Evolutionary conservation across 1,140 invertebrate species (phyloP), one percentile per base, ranked within the genome.

Genomic region (Aphelinus atriplicis): DNA sequence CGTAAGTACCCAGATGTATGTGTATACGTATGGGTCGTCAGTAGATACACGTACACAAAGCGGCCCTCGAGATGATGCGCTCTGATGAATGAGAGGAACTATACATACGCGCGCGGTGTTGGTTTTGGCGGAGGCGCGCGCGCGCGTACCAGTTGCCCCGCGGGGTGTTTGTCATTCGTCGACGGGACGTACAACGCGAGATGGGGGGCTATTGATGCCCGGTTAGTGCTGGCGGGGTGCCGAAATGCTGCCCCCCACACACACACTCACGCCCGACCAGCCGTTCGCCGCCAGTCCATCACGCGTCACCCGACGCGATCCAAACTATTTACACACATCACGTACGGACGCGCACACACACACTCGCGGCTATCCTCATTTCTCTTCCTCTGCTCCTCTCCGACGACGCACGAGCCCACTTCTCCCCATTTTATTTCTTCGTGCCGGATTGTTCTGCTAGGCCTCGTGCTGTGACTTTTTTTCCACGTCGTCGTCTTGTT

Each of bases 131-230:
- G 76, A 73, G 73, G 26, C 47, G 26, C 43, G 26, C 2, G 5
- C 7, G 53, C 55, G 64, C 3, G 76, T 79, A 72, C 48, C 48
- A 48, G 46, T 10, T 55, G 60, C 3, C 57, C 57, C 77, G 26
- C 26, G 82, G 83, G 82, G 81, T 86, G 86, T 87, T 86, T 87
- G 85, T 87, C 86, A 85, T 74, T 86, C 85, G 26, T 85, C 84
- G 84, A 86, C 85, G 84, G 83, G 77, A 84, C 85, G 85, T 85
- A 83, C 83, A 82, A 85, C 84, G 84, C 83, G 85, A 53, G 73
- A 53, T 65, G 61, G 60, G 65, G n/a, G 68, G 84, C 86, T 87
- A 86, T 88, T 87, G 85, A 88, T 88, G 84, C 84, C 86, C 26
- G 26, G 26, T 26, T 86, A 78, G 85, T 82, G 81, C 86, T 86